These are phyloP conservation scores for Harpalus rubripes DNA, from an alignment of 2,888 invertebrate genomes.

Conservation along the genomic window DNA sequence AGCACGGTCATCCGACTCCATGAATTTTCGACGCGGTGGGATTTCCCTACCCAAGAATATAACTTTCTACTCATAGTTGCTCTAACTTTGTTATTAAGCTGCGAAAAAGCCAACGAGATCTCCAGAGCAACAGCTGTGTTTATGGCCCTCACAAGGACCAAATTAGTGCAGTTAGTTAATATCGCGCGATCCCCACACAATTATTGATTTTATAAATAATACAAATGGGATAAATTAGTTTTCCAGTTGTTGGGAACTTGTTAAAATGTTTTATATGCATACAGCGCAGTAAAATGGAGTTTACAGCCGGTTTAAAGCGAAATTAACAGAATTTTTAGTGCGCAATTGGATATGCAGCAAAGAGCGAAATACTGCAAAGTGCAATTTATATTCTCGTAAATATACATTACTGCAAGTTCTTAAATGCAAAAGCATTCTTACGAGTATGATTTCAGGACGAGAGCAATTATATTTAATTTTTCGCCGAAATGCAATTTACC, in stretches of 20 bases:
- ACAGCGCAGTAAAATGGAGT: background rate
- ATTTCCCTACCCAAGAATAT: constrained; percentile 48
- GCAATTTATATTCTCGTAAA: background rate
- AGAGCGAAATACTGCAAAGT: background rate
- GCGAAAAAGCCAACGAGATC: constrained; percentile 51
- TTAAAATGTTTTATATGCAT: constrained; percentile 23
- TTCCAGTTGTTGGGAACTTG: constrained; percentile 5
- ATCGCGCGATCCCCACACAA: background rate
- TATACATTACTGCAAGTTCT: background rate
- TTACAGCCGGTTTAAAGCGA: constrained; percentile 1
- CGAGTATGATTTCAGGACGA: background rate
- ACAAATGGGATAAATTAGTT: background rate
- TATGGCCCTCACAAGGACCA: background rate
- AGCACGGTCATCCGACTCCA: constrained; percentile 5
- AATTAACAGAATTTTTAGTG: constrained; percentile 7
- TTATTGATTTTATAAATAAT: constrained; percentile 32
- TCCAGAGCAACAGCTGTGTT: constrained; percentile 30
- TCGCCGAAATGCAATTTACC: too few relatives aligned
- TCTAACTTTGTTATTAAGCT: constrained; percentile 63
- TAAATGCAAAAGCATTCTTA: background rate
- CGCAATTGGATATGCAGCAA: constrained; percentile 1
- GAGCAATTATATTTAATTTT: too few relatives aligned
- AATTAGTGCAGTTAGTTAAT: constrained; percentile 10
- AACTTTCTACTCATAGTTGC: constrained; percentile 61
- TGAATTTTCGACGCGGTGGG: constrained; percentile 60